phyloP scores from a whole-genome alignment of 1,140 invertebrate genomes.

The Hyphantria cunea region DNA sequence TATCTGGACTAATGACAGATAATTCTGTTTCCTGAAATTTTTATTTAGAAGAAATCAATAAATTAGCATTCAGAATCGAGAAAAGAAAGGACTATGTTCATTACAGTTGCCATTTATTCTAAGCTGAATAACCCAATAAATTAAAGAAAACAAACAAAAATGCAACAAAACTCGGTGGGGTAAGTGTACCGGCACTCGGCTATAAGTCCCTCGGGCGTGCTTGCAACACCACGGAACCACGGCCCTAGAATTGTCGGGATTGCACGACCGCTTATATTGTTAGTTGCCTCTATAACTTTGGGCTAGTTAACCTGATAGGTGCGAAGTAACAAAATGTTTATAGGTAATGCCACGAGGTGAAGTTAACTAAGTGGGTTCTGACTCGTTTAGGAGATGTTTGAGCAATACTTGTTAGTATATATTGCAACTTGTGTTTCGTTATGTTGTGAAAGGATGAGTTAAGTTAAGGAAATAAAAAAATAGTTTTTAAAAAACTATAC shows the following conservation, averaged over 20 bases:
- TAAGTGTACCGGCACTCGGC: conserved; percentile 10
- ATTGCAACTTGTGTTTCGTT: no score
- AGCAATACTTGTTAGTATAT: background rate
- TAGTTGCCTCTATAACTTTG: conserved; percentile 29
- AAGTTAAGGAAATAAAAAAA: no score
- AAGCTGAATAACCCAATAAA: no score
- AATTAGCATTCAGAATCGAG: no score
- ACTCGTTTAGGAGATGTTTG: background rate
- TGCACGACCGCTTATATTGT: conserved; percentile 28
- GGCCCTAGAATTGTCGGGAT: conserved; percentile 8
- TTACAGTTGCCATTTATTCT: no score
- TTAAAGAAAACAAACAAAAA: conserved; percentile 4
- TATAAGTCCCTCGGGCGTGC: conserved; percentile 17
- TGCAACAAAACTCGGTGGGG: conserved; percentile 15
- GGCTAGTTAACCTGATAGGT: conserved; percentile 29
- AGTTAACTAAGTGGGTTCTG: no score
- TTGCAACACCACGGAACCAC: conserved; percentile 17
- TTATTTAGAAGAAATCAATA: no score
- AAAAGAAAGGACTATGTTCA: no score
- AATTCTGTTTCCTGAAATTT: no score
- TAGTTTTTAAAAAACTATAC: no score
- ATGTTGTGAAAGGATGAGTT: no score
- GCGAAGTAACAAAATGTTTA: conserved; percentile 14
- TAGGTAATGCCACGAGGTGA: background rate
- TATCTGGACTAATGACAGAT: no score